phyloP scores from a whole-genome alignment of 1,140 invertebrate species.

The Copidosoma floridanum region DNA sequence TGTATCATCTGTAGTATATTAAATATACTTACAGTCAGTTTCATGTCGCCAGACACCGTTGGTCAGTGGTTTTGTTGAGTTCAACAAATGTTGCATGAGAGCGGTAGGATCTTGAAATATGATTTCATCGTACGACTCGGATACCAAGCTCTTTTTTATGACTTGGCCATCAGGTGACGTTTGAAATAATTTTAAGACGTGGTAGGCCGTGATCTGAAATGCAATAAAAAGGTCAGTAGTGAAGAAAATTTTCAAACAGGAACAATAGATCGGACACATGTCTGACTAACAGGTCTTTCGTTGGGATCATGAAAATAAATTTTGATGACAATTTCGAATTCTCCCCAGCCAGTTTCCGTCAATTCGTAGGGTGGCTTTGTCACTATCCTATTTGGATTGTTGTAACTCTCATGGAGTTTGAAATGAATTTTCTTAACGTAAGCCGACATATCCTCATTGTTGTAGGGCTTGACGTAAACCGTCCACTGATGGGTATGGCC shows the following conservation, averaged over 20 bases:
- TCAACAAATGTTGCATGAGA: slow-evolving; percentile 87
- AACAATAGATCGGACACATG: neutral
- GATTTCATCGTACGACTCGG: slow-evolving; percentile 96
- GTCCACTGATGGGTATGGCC: slow-evolving; percentile 99
- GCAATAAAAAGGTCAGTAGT: slow-evolving; percentile 1
- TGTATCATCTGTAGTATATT: neutral
- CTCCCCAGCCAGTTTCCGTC: slow-evolving; percentile 99
- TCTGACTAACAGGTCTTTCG: slow-evolving; percentile 80
- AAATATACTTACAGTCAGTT: slow-evolving; percentile 78
- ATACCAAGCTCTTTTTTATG: slow-evolving; percentile 80
- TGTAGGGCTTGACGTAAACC: slow-evolving; percentile 94
- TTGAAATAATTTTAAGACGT: slow-evolving; percentile 94
- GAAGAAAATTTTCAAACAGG: too few species aligned
- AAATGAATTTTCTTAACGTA: slow-evolving; percentile 98
- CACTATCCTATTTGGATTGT: slow-evolving; percentile 89
- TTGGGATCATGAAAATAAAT: slow-evolving; percentile 97
- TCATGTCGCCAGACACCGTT: slow-evolving; percentile 79
- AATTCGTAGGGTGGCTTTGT: slow-evolving; percentile 96
- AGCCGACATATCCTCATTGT: slow-evolving; percentile 89
- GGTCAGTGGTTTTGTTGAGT: slow-evolving; percentile 72
- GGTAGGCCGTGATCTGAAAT: slow-evolving; percentile 88
- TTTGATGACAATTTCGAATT: slow-evolving; percentile 98
- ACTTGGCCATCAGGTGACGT: slow-evolving; percentile 66
- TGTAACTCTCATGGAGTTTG: slow-evolving; percentile 96
- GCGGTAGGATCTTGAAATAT: slow-evolving; percentile 96